Conservation (phyloP, 2,797 vertebrate genomes). For the Pangasius krempfi region DNA sequence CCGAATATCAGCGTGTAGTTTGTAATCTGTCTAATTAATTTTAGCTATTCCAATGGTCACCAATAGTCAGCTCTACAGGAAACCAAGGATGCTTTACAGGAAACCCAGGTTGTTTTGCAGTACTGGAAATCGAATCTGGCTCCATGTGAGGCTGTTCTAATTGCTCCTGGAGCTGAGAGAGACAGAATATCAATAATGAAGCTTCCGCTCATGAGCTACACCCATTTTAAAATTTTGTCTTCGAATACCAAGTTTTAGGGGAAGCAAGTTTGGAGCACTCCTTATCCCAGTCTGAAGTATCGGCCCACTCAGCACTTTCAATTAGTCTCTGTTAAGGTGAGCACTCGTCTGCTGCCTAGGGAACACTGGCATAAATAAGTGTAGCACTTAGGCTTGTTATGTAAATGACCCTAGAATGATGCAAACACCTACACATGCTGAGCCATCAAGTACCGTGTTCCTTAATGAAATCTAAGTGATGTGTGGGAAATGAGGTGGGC, state of each 20-base stretch:
- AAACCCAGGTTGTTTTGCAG: constrained; percentile 23
- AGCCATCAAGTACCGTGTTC: constrained; percentile 14
- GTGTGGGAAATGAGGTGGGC: constrained; percentile 37
- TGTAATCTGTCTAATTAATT: not conserved
- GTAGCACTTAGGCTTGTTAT: constrained; percentile 40
- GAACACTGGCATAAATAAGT: constrained; percentile 36
- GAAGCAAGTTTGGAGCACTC: constrained; percentile 13
- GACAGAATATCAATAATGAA: constrained; percentile 35
- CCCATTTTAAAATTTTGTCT: not conserved
- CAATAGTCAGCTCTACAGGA: constrained; percentile 6
- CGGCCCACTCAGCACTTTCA: constrained; percentile 32
- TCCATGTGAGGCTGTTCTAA: constrained; percentile 56
- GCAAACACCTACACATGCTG: constrained; percentile 33
- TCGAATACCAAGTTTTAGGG: not conserved
- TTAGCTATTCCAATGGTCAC: not conserved
- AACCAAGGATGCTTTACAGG: constrained; percentile 21
- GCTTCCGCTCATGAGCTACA: constrained; percentile 1
- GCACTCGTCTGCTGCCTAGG: not conserved
- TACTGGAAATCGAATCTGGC: constrained; percentile 54
- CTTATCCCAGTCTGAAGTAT: constrained; percentile 19
- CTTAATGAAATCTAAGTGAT: constrained; percentile 38
- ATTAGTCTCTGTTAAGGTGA: constrained; percentile 38
- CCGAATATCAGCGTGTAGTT: not conserved
- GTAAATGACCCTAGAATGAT: constrained; percentile 32
- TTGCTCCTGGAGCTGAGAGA: constrained; percentile 61